Base-by-base conservation (phyloP, 2,113 vertebrate genomes). In the Syngnathoides biaculeatus region DNA sequence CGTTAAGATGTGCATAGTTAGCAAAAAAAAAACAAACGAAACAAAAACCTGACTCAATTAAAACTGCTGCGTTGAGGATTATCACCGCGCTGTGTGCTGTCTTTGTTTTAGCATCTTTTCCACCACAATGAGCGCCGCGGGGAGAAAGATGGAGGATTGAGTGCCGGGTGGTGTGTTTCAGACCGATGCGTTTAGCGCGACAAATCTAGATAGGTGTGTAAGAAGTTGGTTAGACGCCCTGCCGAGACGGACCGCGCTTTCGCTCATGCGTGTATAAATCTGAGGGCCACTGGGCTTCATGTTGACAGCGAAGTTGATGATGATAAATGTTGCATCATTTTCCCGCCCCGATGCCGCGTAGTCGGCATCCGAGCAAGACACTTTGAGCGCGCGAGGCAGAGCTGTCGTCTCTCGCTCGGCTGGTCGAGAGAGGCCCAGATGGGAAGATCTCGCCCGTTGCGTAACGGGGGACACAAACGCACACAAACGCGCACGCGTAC, bases 371-470 rank as follows among this genome's bases (percentile, higher is more conserved):
- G 3, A 57, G 55, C 14, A 57, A 8, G 55, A 57, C 55, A 30
- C 55, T 57, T 57, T 57, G 66, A 77, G 83, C 76, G 75, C 72
- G 81, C 74, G 74, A 86, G 80, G 80, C 81, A 79, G 83, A 87
- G 82, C 79, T 90, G 84, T 82, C 80, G 79, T 86, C 84, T 92
- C 79, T 84, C 84, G 80, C 87, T 87, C 83, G 83, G 78, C 62
- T 84, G 86, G 84, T 84, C 83, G 79, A 67, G 79, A 88, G 77
- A 82, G 69, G 78, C 87, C 77, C 89, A 90, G 89, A 92, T 90
- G 89, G 89, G 83, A 87, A 89, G 85, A 87, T 83, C 83, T 87
- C 85, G 89, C 80, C 88, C 66, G 79, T 90, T 92, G 89, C 83
- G 73, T 88, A 92, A 91, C 81, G 82, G 75, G 86, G 77, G n/a